phyloP scores from a whole-genome alignment of 2,797 vertebrate genomes.

The Sorex maritimensis region DNA sequence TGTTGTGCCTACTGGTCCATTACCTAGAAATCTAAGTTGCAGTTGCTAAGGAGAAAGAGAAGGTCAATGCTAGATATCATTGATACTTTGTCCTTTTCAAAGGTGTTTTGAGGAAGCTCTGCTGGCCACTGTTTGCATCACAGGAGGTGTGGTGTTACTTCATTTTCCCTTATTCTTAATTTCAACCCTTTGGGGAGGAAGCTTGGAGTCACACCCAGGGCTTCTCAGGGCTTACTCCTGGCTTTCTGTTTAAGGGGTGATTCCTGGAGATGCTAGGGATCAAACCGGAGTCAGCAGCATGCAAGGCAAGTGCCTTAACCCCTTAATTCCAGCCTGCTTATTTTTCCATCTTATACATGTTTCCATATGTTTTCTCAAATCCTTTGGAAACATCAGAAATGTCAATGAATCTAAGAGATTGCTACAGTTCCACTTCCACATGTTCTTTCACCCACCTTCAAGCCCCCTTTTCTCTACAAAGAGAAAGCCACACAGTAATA shows the following conservation, averaged over 20 bases:
- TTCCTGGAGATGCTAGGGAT: no score
- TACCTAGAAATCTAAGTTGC: slow-evolving; percentile 4
- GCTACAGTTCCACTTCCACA: neutral
- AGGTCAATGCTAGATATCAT: neutral
- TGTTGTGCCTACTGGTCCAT: neutral
- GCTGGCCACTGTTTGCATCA: slow-evolving; percentile 35
- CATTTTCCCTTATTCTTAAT: slow-evolving; percentile 54
- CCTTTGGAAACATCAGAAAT: slow-evolving; percentile 42
- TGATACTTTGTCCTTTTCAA: slow-evolving; percentile 59
- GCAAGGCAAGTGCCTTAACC: no score
- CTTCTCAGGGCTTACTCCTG: no score
- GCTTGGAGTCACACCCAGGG: no score
- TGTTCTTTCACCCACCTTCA: slow-evolving; percentile 19
- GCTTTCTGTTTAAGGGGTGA: no score
- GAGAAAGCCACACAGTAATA: slow-evolving; percentile 24
- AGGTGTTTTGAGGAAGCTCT: slow-evolving; percentile 45
- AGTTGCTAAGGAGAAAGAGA: slow-evolving; percentile 30
- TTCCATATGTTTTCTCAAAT: slow-evolving; percentile 60
- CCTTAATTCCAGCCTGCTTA: no score
- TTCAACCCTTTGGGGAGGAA: neutral
- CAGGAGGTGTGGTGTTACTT: slow-evolving; percentile 21
- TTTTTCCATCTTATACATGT: neutral
- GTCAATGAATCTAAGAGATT: neutral
- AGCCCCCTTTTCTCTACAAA: slow-evolving; percentile 40
- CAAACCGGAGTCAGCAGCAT: no score